phyloP scores from a whole-genome alignment of 2,797 vertebrate species.

The Acropternis orthonyx region DNA sequence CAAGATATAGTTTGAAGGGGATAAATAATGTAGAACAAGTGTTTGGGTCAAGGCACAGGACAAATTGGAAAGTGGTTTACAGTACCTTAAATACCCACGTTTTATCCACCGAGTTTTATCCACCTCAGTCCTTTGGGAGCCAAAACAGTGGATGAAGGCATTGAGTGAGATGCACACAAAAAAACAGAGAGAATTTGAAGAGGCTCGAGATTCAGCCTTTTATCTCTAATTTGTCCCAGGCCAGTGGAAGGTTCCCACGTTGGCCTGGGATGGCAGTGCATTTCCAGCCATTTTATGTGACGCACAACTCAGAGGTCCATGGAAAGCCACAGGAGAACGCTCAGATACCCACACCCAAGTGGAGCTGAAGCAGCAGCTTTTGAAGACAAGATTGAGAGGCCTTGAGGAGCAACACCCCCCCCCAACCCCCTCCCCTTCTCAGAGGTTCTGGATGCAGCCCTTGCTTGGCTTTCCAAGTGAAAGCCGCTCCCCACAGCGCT shows the following conservation, averaged over 20 bases:
- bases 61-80: neutral
- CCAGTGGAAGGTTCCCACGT: neutral
- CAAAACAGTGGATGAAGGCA: neutral
- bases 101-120: neutral
- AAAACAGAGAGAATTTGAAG: neutral
- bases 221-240: neutral
- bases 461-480: neutral
- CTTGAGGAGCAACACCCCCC: neutral
- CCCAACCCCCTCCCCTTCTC: neutral
- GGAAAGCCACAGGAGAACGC: neutral
- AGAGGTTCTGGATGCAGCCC: neutral
- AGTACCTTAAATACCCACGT: neutral
- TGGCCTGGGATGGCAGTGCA: neutral
- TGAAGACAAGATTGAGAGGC: neutral
- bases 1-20: neutral
- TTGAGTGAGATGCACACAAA: neutral
- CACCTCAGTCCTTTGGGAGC: neutral
- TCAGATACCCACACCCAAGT: neutral
- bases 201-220: neutral
- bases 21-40: neutral
- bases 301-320: rapidly evolving
- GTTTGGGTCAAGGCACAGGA: neutral
- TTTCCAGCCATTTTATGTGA: neutral
- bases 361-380: neutral
- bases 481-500: neutral